These are phyloP conservation scores for Drosophila setosimentum DNA, from an alignment of 2,888 invertebrate species.

Conservation along the genomic window DNA sequence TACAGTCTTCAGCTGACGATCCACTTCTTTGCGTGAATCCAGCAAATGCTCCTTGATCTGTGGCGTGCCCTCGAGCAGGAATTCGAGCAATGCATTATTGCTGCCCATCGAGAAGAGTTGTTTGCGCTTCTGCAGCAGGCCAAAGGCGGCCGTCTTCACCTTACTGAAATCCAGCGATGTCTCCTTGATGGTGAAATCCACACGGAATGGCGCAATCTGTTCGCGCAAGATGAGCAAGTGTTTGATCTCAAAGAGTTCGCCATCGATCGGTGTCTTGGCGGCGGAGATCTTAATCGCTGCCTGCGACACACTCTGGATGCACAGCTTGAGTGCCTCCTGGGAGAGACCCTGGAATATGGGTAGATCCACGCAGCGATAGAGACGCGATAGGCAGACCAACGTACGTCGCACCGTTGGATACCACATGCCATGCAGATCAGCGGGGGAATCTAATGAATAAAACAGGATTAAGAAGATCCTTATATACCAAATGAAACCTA, in stretches of 20 bases:
- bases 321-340: constrained; percentile 96
- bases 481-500: constrained; percentile 55
- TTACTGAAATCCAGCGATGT: constrained; percentile 97
- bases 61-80: constrained; percentile 96
- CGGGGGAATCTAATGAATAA: constrained; percentile 89
- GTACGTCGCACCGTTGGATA: constrained; percentile 98
- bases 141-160: constrained; percentile 94
- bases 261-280: constrained; percentile 94
- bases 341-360: constrained; percentile 98
- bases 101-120: constrained; percentile 94
- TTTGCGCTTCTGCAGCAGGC: constrained; percentile 90
- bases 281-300: constrained; percentile 93
- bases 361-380: constrained; percentile 95
- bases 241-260: constrained; percentile 98
- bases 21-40: constrained; percentile 98
- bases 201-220: constrained; percentile 99
- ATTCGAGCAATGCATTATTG: constrained; percentile 97
- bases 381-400: constrained; percentile 95
- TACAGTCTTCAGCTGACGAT: constrained; percentile 94
- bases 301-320: constrained; percentile 94
- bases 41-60: constrained; percentile 96
- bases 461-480: not conserved
- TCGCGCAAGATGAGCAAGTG: constrained; percentile 98
- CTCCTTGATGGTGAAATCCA: constrained; percentile 96
- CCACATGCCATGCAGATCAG: constrained; percentile 99